A percentile compares a stretch with the other conserved stretches of the same genome.
Conservation (phyloP, 1,140 invertebrate species). For the Paraescarpia echinospica region DNA sequence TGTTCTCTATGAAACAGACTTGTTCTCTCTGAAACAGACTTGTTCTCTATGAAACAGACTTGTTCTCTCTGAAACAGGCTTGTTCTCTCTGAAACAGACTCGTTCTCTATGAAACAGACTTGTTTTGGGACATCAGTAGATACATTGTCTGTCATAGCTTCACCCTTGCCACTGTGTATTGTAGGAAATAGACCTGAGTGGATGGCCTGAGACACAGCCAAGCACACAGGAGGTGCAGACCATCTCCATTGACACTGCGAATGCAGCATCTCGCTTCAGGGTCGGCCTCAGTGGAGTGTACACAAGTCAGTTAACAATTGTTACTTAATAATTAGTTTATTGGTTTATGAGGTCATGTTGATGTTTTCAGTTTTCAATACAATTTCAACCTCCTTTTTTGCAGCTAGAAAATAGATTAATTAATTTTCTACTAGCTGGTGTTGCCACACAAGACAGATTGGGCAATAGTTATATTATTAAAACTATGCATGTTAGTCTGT, state of each 20-base stretch:
- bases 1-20: too few species aligned
- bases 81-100: too few species aligned
- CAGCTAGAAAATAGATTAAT: background rate
- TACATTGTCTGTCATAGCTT: too few species aligned
- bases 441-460: background rate
- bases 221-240: background rate
- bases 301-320: background rate
- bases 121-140: too few species aligned
- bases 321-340: background rate
- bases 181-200: background rate
- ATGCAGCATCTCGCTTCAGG: background rate
- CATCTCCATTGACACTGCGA: background rate
- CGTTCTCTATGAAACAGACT: too few species aligned
- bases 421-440: background rate
- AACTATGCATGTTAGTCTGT: background rate
- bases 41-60: too few species aligned
- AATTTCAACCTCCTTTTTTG: background rate
- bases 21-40: too few species aligned
- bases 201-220: background rate
- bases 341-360: background rate
- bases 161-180: background rate
- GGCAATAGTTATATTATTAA: background rate
- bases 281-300: background rate
- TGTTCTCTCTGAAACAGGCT: too few species aligned
- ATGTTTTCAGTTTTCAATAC: background rate